phyloP scores from a whole-genome alignment of 2,797 vertebrate species.

The Adelosebastes latens region DNA sequence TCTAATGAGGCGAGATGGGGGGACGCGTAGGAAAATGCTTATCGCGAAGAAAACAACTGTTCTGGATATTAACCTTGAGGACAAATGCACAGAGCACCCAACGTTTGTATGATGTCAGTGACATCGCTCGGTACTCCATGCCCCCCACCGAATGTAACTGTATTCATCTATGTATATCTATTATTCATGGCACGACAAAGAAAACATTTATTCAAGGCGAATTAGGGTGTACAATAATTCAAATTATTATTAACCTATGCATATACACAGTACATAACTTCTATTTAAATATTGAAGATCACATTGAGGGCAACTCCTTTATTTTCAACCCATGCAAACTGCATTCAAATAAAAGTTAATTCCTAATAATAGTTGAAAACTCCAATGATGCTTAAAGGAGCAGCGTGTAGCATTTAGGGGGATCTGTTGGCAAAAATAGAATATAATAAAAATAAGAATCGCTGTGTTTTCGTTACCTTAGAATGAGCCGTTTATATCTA shows the following conservation, averaged over 20 bases:
- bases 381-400: not conserved
- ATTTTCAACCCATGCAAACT: not conserved
- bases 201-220: not conserved
- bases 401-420: too few species aligned
- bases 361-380: not conserved
- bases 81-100: constrained; percentile 11
- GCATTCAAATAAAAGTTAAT: constrained; percentile 11
- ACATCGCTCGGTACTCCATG: not conserved
- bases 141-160: not conserved
- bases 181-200: not conserved
- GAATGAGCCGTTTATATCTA: too few species aligned
- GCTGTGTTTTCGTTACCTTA: rapidly evolving
- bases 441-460: too few species aligned
- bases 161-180: not conserved
- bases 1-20: constrained; percentile 44
- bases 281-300: not conserved
- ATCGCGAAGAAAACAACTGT: constrained; percentile 32
- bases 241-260: not conserved
- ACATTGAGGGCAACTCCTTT: not conserved
- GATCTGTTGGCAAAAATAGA: too few species aligned
- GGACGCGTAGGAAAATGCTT: constrained; percentile 24
- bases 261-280: not conserved
- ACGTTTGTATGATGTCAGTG: not conserved
- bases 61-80: constrained; percentile 39
- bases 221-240: not conserved